These are phyloP conservation scores for Geothlypis trichas DNA, from an alignment of 2,113 vertebrate species.

Conservation along the genomic window DNA sequence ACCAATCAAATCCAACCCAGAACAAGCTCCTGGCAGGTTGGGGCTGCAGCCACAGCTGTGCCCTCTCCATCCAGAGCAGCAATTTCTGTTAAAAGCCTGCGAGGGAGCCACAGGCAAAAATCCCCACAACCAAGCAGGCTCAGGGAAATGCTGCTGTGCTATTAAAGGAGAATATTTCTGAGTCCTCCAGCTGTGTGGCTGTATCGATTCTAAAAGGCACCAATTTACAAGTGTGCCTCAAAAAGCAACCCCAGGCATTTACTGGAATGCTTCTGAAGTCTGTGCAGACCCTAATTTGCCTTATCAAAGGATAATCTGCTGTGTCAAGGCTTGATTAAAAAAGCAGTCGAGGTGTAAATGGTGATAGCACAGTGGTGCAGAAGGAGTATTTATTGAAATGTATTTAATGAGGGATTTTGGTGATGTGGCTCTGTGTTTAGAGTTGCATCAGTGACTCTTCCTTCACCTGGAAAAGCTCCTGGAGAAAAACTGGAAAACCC, in stretches of 20 bases:
- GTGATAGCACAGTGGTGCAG: neutral
- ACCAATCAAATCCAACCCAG: neutral
- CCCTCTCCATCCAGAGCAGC: neutral
- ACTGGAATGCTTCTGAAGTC: neutral
- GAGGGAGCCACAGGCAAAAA: neutral
- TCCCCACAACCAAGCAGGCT: neutral
- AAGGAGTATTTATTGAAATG: neutral
- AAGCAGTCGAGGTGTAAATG: neutral
- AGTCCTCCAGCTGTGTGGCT: neutral
- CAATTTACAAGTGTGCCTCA: neutral
- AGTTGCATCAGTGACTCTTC: neutral
- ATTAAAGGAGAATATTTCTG: neutral
- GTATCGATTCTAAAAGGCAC: neutral
- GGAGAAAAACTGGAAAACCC: too few species aligned
- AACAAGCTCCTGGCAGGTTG: neutral
- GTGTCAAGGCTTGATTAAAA: neutral
- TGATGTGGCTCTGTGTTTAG: neutral
- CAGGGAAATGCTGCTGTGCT: neutral
- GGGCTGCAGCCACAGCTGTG: neutral
- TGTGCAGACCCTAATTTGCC: neutral
- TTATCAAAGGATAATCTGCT: neutral
- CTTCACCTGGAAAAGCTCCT: neutral
- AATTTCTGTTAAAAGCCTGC: neutral
- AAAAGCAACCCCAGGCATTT: neutral
- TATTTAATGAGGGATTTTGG: neutral